Conservation (phyloP, 2,888 invertebrate species). For the Heteropelma amictum region DNA sequence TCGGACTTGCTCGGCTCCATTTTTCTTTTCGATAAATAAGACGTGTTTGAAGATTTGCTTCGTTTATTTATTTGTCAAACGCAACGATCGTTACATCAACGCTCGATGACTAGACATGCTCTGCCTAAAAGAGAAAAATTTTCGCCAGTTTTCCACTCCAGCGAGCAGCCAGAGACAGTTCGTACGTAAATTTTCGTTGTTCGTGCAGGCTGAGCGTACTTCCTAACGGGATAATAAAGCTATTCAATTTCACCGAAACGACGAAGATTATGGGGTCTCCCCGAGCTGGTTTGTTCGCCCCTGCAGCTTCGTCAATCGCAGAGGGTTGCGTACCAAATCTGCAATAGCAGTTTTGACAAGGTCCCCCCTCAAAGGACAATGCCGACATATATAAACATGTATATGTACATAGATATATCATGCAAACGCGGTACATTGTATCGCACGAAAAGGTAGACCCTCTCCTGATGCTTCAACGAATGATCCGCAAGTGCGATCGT, state of each 20-base stretch:
- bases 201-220: conserved; percentile 16
- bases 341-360: conserved; percentile 74
- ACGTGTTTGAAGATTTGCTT: background rate
- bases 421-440: too few species aligned
- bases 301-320: conserved; percentile 40
- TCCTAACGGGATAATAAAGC: conserved; percentile 61
- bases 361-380: conserved; percentile 65
- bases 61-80: background rate
- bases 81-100: too few species aligned
- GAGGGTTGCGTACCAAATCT: conserved; percentile 72
- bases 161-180: background rate
- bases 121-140: background rate
- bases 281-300: conserved; percentile 54
- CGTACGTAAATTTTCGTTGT: conserved; percentile 11
- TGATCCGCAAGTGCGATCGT: conserved; percentile 66
- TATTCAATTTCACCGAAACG: conserved; percentile 62
- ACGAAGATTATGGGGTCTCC: conserved; percentile 62
- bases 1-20: too few species aligned
- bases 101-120: background rate
- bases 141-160: background rate
- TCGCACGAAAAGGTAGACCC: conserved; percentile 48
- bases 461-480: conserved; percentile 35
- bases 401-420: background rate
- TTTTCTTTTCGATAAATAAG: too few species aligned
- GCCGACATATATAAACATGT: conserved; percentile 13